These are phyloP conservation scores for Phenganax marumi DNA, from an alignment of 92 coral and sea anemone genomes.

Conservation along the genomic window DNA sequence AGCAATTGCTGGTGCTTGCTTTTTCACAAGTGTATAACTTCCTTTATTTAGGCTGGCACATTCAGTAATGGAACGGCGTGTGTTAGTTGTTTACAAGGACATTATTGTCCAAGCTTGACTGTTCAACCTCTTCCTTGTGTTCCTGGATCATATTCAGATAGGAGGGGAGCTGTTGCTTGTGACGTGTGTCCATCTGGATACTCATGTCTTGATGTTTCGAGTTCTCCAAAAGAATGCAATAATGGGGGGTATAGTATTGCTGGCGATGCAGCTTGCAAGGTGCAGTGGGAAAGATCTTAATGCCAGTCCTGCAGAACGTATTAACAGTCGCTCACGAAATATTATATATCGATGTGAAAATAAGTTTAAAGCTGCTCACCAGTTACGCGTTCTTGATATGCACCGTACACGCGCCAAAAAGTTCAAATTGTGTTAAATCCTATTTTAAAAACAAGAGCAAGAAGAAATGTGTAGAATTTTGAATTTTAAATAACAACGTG, in stretches of 20 bases:
- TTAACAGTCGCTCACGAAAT: too few species aligned
- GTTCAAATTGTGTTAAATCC: too few species aligned
- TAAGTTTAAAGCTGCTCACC: too few species aligned
- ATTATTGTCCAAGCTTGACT: conserved; percentile 80
- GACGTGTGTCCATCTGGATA: conserved; percentile 78
- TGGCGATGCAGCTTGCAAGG: conserved; percentile 83
- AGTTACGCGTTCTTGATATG: too few species aligned
- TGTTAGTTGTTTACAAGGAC: conserved; percentile 73
- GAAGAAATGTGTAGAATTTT: too few species aligned
- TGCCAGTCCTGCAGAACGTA: neutral
- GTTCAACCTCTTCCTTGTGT: conserved; percentile 81
- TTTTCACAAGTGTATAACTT: neutral
- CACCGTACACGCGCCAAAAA: too few species aligned
- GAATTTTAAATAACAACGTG: too few species aligned
- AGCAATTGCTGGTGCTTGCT: neutral
- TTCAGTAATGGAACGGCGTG: conserved; percentile 94
- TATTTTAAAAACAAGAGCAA: too few species aligned
- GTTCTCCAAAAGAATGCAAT: conserved; percentile 69
- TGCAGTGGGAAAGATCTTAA: conserved; percentile 10
- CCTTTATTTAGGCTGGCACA: conserved; percentile 68
- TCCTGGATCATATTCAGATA: conserved; percentile 69
- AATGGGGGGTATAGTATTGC: conserved; percentile 86
- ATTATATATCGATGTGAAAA: too few species aligned
- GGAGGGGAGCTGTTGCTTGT: conserved; percentile 75
- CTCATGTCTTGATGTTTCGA: conserved; percentile 76